A percentile compares a stretch with the other conserved stretches of the same genome.
These are phyloP conservation scores for Ashinkailepas kermadecensis DNA, from an alignment of 2,888 invertebrate genomes.

Conservation along the genomic window DNA sequence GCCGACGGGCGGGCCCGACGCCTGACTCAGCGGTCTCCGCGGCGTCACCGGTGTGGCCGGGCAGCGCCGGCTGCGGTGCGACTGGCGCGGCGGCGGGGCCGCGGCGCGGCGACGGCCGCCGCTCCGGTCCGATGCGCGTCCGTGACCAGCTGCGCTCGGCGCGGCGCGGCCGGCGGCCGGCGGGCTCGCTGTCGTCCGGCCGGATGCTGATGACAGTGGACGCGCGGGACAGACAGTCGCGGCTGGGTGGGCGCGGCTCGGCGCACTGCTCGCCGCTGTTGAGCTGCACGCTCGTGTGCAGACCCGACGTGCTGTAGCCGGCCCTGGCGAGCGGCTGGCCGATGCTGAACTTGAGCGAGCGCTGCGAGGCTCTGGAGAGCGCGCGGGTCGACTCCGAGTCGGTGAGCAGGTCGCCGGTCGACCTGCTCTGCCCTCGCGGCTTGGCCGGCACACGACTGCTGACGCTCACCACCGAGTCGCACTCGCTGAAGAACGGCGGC, in stretches of 20 bases:
- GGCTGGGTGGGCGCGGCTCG: background rate
- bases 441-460: conserved; percentile 27
- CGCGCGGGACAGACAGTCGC: no score
- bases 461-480: conserved; percentile 28
- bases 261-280: background rate
- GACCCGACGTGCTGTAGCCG: background rate
- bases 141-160: no score
- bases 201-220: no score
- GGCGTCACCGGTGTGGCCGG: no score
- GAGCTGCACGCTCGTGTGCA: background rate
- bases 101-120: no score
- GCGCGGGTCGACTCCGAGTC: background rate
- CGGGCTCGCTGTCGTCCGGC: no score
- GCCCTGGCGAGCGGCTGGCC: background rate
- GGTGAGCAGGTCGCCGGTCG: background rate
- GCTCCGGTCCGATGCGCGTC: no score
- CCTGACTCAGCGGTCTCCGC: no score
- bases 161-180: no score
- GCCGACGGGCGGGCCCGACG: background rate
- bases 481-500: conserved; percentile 49
- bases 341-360: conserved; percentile 38
- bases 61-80: no score
- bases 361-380: conserved; percentile 16
- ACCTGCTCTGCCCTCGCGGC: background rate
- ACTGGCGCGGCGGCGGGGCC: no score